phyloP scores from a whole-genome alignment of 2,888 invertebrate species.

The Callosobruchus maculatus region DNA sequence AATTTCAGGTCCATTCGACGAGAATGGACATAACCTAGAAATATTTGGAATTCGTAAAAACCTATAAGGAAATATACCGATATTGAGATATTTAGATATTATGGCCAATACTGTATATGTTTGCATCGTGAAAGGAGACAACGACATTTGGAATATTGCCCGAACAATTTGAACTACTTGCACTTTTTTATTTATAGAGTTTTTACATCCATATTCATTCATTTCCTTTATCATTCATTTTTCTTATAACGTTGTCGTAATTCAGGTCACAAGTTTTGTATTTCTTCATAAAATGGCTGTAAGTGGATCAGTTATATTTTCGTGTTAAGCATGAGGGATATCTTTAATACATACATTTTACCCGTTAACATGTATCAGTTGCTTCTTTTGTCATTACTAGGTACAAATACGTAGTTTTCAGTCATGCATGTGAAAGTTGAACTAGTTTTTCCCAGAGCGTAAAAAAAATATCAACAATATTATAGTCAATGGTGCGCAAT shows the following conservation, averaged over 20 bases:
- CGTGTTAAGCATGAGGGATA: not conserved
- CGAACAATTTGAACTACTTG: conserved; percentile 12
- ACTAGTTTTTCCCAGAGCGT: too few relatives aligned
- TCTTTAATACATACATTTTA: too few relatives aligned
- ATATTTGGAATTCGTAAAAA: too few relatives aligned
- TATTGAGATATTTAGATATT: not conserved
- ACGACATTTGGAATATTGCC: conserved; percentile 23
- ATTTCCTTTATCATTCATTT: conserved; percentile 3
- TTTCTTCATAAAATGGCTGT: conserved; percentile 11
- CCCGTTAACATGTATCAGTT: too few relatives aligned
- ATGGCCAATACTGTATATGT: not conserved
- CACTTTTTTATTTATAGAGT: conserved; percentile 16
- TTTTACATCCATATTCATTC: conserved; percentile 2
- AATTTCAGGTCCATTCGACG: too few relatives aligned
- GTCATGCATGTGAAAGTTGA: too few relatives aligned
- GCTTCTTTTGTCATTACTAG: too few relatives aligned
- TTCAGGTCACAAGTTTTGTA: not conserved
- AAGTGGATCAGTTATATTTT: conserved; percentile 7
- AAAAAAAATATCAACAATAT: too few relatives aligned
- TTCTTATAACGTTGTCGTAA: conserved; percentile 1
- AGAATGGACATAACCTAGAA: too few relatives aligned
- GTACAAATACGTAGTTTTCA: too few relatives aligned
- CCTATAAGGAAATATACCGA: too few relatives aligned
- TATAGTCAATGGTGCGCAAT: too few relatives aligned
- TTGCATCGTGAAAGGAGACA: not conserved